phyloP scores from a whole-genome alignment of 2,888 invertebrate species.

The Smittia aterrima region DNA sequence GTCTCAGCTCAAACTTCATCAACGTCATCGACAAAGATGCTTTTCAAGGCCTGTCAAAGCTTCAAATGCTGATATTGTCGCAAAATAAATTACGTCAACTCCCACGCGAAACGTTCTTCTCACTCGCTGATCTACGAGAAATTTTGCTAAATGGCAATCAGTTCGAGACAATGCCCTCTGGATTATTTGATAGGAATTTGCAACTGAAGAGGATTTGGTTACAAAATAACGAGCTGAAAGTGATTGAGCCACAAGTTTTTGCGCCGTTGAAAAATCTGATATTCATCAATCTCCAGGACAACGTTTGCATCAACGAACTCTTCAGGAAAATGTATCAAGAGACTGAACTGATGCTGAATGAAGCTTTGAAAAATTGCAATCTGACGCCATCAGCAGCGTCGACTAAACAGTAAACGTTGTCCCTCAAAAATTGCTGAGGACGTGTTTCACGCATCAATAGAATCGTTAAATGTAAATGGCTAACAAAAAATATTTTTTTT shows the following conservation, averaged over 20 bases:
- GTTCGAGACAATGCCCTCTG: slow-evolving; percentile 11
- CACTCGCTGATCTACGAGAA: neutral
- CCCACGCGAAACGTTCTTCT: neutral
- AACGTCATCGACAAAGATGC: slow-evolving; percentile 17
- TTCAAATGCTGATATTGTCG: slow-evolving; percentile 33
- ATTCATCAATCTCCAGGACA: slow-evolving; percentile 13
- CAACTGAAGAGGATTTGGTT: slow-evolving; percentile 31
- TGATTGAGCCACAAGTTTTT: slow-evolving; percentile 26
- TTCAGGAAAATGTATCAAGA: slow-evolving; percentile 27
- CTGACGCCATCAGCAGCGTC: neutral
- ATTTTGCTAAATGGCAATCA: slow-evolving; percentile 15
- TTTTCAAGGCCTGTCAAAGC: slow-evolving; percentile 7
- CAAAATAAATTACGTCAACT: slow-evolving; percentile 35
- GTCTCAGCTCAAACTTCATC: slow-evolving; percentile 16
- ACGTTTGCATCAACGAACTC: slow-evolving; percentile 14
- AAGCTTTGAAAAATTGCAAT: neutral
- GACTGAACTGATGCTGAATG: neutral
- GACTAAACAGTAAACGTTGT: neutral
- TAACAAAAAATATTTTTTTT: too few relatives aligned
- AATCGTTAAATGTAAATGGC: too few relatives aligned
- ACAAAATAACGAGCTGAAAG: slow-evolving; percentile 17
- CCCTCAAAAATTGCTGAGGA: neutral
- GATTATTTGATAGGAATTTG: neutral
- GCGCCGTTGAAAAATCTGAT: neutral
- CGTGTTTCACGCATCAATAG: too few relatives aligned